Evolutionary conservation across 2,113 vertebrate genomes (phyloP).

Genomic region (Istiophorus platypterus): DNA sequence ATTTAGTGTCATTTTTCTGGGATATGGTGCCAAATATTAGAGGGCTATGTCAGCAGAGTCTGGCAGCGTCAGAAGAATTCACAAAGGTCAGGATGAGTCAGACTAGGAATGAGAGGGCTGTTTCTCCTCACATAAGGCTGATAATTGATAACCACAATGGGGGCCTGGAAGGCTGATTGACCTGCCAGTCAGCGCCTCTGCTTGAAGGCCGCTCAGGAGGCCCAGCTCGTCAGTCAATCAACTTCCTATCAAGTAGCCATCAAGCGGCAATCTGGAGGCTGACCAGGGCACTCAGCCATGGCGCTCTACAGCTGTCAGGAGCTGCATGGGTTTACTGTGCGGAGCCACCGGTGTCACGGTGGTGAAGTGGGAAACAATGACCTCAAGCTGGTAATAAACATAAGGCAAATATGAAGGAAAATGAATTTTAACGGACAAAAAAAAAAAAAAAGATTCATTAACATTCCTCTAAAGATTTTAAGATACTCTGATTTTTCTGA

Average conservation of each 20-base stretch:
- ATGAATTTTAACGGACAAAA: too few species aligned
- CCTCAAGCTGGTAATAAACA: background rate
- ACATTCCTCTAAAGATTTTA: background rate
- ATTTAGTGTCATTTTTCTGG: constrained; percentile 37
- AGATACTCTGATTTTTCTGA: background rate
- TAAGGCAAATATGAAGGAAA: background rate
- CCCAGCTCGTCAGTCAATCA: constrained; percentile 81
- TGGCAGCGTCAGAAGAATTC: constrained; percentile 33
- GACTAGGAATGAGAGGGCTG: constrained; percentile 35
- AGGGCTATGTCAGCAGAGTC: constrained; percentile 31
- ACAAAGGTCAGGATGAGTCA: constrained; percentile 73
- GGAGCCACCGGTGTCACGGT: background rate
- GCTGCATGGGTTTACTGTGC: constrained; percentile 13
- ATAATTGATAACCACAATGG: constrained; percentile 80
- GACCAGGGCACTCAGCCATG: constrained; percentile 64
- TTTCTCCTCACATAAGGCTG: constrained; percentile 67
- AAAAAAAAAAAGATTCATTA: background rate
- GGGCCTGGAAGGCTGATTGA: constrained; percentile 77
- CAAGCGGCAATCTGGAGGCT: constrained; percentile 72
- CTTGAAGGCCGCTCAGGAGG: constrained; percentile 66
- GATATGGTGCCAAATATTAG: constrained; percentile 3
- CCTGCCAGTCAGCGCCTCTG: constrained; percentile 79
- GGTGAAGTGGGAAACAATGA: constrained; percentile 14
- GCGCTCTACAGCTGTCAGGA: constrained; percentile 65
- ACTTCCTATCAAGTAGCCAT: constrained; percentile 80